These are phyloP conservation scores for Forbesichthys agassizii DNA, from an alignment of 2,113 vertebrate genomes.

Conservation along the genomic window DNA sequence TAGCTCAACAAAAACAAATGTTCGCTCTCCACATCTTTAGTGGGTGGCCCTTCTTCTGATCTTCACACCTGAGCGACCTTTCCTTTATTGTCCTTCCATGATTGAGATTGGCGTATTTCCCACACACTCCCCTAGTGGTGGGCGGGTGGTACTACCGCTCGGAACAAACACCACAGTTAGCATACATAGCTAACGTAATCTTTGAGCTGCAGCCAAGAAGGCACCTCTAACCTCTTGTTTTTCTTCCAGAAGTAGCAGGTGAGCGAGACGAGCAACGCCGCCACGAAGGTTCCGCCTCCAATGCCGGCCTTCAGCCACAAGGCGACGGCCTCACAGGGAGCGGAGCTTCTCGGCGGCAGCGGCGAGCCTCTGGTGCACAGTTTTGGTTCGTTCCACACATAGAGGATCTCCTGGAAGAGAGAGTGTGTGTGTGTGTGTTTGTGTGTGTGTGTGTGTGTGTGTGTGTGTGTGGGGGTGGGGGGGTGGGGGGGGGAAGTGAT, in stretches of 20 bases:
- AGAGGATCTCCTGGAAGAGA: constrained; percentile 84
- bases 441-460: neutral
- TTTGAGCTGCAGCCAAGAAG: neutral
- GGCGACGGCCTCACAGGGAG: constrained; percentile 87
- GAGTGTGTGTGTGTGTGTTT: neutral
- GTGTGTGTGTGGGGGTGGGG: neutral
- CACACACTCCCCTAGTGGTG: no score
- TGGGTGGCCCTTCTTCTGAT: no score
- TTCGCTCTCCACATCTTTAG: no score
- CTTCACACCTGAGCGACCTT: no score
- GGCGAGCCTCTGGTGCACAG: constrained; percentile 85
- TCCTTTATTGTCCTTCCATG: no score
- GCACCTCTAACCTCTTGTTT: constrained; percentile 87
- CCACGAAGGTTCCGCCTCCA: constrained; percentile 86
- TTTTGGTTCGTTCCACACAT: constrained; percentile 93
- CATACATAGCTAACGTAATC: neutral
- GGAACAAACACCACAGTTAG: no score
- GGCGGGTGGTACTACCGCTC: no score
- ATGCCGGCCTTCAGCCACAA: constrained; percentile 93
- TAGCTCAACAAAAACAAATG: no score
- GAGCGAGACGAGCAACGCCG: constrained; percentile 87
- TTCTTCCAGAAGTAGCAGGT: constrained; percentile 99
- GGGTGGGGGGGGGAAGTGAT: neutral
- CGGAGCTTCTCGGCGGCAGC: constrained; percentile 82
- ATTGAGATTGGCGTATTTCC: no score